Evolutionary conservation across 2,113 vertebrate species (phyloP).

Genomic region (Solenodon paradoxus): DNA sequence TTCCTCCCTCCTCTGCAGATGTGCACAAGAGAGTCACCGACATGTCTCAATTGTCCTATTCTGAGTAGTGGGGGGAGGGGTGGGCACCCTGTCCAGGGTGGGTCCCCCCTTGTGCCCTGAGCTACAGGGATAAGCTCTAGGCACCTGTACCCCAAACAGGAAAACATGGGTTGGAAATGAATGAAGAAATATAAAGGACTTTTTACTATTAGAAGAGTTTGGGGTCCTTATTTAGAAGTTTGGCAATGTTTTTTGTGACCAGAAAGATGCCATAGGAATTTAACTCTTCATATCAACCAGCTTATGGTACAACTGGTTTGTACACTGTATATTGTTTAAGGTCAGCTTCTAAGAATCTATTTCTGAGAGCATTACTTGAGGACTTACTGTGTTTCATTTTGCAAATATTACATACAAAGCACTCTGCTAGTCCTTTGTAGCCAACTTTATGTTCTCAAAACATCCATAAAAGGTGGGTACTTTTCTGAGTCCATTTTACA

Average conservation of each 20-base stretch:
- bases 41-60: background rate
- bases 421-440: background rate
- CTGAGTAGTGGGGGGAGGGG: background rate
- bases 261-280: no score
- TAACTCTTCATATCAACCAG: no score
- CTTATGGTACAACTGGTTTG: no score
- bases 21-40: background rate
- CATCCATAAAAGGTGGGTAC: background rate
- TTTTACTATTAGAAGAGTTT: background rate
- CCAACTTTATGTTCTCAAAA: background rate
- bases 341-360: no score
- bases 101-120: background rate
- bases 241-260: no score
- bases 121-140: background rate
- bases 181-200: background rate
- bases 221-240: no score
- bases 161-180: background rate
- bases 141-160: background rate
- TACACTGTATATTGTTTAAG: no score
- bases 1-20: background rate
- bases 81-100: background rate
- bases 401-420: background rate
- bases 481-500: background rate
- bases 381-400: no score
- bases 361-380: no score